phyloP scores from a whole-genome alignment of 2,888 invertebrate genomes.

The Cataglyphis altisquamis region DNA sequence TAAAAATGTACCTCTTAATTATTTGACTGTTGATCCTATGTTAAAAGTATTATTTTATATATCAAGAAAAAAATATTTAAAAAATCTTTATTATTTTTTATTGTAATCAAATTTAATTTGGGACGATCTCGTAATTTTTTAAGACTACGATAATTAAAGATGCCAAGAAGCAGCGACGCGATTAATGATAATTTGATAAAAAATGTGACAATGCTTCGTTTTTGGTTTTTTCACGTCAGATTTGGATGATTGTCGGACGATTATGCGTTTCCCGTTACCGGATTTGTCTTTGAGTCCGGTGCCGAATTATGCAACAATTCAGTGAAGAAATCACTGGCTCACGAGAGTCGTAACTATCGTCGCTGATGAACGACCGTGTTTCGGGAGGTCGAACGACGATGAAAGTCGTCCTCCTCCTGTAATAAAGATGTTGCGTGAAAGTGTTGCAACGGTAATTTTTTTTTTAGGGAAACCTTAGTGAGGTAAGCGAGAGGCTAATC shows the following conservation, averaged over 20 bases:
- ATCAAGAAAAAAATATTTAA: background rate
- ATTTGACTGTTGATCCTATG: background rate
- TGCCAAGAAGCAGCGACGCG: background rate
- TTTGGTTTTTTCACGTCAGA: background rate
- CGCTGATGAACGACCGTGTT: conserved; percentile 43
- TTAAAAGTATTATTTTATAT: background rate
- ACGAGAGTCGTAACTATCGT: background rate
- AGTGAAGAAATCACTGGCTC: conserved; percentile 57
- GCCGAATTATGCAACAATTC: conserved; percentile 68
- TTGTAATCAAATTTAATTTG: background rate
- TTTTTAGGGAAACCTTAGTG: conserved; percentile 25
- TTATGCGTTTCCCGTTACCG: conserved; percentile 58
- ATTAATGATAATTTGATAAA: background rate
- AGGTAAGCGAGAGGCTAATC: background rate
- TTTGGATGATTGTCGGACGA: background rate
- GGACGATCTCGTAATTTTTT: conserved; percentile 11
- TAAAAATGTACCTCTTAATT: background rate
- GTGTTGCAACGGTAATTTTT: conserved; percentile 42
- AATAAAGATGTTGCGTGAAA: conserved; percentile 42
- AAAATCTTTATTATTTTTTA: background rate
- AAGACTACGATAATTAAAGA: conserved; percentile 19
- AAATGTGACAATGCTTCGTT: conserved; percentile 10
- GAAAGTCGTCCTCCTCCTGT: conserved; percentile 59
- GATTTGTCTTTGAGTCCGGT: conserved; percentile 49
- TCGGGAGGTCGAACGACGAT: conserved; percentile 57